Percentiles rank a stretch among this genome's conserved stretches.
phyloP scores from a whole-genome alignment of 2,888 invertebrate genomes.

The Blastobasis adustella region DNA sequence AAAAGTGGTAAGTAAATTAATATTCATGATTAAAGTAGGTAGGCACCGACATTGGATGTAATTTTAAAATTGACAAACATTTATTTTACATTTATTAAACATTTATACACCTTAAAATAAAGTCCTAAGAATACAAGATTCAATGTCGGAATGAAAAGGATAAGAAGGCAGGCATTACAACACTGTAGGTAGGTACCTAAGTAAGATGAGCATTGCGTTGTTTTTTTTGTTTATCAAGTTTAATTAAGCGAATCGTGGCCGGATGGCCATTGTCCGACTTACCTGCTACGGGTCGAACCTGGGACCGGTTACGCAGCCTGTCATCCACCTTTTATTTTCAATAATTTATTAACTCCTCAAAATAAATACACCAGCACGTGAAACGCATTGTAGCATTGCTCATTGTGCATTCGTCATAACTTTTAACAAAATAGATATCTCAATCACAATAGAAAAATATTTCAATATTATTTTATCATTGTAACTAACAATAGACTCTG shows the following conservation, averaged over 20 bases:
- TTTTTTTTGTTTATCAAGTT: slow-evolving; percentile 57
- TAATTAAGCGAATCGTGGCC: slow-evolving; percentile 64
- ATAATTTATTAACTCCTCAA: slow-evolving; percentile 51
- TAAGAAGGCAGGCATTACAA: slow-evolving; percentile 9
- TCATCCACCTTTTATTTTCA: slow-evolving; percentile 52
- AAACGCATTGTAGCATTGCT: not conserved
- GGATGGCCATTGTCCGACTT: slow-evolving; percentile 64
- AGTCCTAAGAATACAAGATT: not conserved
- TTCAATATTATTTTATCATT: slow-evolving; percentile 25
- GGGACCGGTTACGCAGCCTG: slow-evolving; percentile 50
- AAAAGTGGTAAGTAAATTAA: too few species aligned
- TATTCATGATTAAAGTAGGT: too few species aligned
- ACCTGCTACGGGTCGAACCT: slow-evolving; percentile 47
- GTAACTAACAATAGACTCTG: slow-evolving; percentile 31
- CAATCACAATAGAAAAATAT: not conserved
- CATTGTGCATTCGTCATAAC: not conserved
- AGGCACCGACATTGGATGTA: too few species aligned
- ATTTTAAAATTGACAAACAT: too few species aligned
- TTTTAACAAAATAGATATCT: slow-evolving; percentile 1
- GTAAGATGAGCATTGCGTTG: slow-evolving; percentile 11
- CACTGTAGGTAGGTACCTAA: not conserved
- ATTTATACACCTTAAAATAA: too few species aligned
- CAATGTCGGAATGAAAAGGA: slow-evolving; percentile 9
- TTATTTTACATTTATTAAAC: too few species aligned
- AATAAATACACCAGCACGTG: slow-evolving; percentile 4